Conservation (phyloP, 2,797 vertebrate genomes). For the Bufotes viridis region DNA sequence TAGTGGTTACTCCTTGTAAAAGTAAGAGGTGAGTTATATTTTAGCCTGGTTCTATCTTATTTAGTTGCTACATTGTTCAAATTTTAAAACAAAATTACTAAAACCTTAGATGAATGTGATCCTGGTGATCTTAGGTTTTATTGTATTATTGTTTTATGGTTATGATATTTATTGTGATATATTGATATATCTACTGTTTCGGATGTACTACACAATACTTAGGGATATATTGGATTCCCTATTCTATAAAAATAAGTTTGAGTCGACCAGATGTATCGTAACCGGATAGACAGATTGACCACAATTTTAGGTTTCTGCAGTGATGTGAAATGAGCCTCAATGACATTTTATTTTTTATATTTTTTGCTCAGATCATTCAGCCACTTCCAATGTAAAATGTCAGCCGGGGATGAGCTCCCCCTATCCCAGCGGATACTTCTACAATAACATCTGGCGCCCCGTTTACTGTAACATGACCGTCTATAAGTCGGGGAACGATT, state of each 20-base stretch:
- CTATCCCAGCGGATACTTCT: conserved; percentile 45
- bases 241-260: too few species aligned
- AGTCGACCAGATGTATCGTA: too few species aligned
- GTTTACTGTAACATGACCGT: conserved; percentile 35
- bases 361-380: not conserved
- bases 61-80: not conserved
- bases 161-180: too few species aligned
- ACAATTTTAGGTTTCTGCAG: not conserved
- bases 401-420: conserved; percentile 35
- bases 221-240: too few species aligned
- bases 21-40: not conserved
- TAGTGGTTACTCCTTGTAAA: not conserved
- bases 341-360: not conserved
- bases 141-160: too few species aligned
- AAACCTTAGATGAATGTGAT: too few species aligned
- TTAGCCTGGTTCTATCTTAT: not conserved
- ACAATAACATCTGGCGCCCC: conserved; percentile 36
- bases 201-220: too few species aligned
- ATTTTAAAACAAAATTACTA: too few species aligned
- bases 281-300: too few species aligned
- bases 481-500: conserved; percentile 24
- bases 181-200: too few species aligned
- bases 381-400: not conserved
- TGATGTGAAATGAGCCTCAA: not conserved
- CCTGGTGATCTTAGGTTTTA: too few species aligned